phyloP scores from a whole-genome alignment of 2,888 invertebrate species.

The Nineta flava region DNA sequence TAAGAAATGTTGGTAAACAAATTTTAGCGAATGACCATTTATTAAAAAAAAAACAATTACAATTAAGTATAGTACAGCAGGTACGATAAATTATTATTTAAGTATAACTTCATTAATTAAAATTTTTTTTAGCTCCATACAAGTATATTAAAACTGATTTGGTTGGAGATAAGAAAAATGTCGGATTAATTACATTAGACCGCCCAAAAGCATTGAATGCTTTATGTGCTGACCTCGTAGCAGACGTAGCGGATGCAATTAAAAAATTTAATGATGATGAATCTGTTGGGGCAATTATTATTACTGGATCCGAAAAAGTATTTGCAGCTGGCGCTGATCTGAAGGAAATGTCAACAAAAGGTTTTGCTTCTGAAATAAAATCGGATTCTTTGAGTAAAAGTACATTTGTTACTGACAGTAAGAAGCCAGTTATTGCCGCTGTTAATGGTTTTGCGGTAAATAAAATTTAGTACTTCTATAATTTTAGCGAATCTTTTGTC shows the following conservation, averaged over 20 bases:
- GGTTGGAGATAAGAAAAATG: conserved; percentile 72
- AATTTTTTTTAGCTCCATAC: conserved; percentile 32
- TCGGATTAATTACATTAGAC: conserved; percentile 82
- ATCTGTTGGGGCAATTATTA: conserved; percentile 65
- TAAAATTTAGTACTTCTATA: too few species aligned
- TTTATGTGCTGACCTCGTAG: conserved; percentile 75
- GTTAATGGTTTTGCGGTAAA: conserved; percentile 89
- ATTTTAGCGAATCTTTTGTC: too few species aligned
- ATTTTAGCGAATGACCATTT: background rate
- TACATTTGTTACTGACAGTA: conserved; percentile 59
- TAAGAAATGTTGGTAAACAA: too few species aligned
- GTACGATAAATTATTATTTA: background rate
- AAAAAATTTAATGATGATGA: conserved; percentile 53
- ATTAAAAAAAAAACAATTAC: background rate
- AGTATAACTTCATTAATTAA: too few species aligned
- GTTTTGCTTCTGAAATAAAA: conserved; percentile 52
- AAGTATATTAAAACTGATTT: conserved; percentile 71
- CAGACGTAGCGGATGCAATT: conserved; percentile 61
- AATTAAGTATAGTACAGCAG: background rate
- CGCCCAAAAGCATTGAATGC: conserved; percentile 96
- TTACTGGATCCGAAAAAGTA: conserved; percentile 75
- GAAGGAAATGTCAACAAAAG: conserved; percentile 78
- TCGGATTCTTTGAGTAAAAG: conserved; percentile 70
- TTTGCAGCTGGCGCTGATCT: conserved; percentile 90
- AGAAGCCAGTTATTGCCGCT: conserved; percentile 92